Conservation (phyloP, 2,797 vertebrate genomes). For the Silurus aristotelis region DNA sequence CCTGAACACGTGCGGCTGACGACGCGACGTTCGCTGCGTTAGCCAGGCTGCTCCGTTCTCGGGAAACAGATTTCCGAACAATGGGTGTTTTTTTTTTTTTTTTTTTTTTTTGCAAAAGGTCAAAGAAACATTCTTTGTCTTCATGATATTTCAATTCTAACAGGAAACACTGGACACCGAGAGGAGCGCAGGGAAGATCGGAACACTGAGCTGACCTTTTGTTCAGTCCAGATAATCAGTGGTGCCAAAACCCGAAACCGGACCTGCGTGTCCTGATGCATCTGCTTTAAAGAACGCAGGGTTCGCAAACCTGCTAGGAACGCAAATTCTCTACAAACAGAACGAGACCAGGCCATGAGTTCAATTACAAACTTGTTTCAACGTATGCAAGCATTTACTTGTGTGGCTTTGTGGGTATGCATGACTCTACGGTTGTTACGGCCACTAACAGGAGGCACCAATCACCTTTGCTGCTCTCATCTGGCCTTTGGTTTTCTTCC, state of each 20-base stretch:
- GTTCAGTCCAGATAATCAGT: not conserved
- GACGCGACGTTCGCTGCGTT: not conserved
- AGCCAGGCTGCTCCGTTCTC: not conserved
- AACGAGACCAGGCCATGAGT: not conserved
- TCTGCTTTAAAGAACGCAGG: not conserved
- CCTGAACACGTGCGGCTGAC: constrained; percentile 14
- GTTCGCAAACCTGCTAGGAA: not conserved
- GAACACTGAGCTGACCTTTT: not conserved
- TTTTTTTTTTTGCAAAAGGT: no score
- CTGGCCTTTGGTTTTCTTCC: not conserved
- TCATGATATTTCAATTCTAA: not conserved
- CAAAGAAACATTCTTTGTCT: not conserved
- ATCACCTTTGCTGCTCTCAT: not conserved
- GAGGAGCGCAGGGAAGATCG: not conserved
- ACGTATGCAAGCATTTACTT: no score
- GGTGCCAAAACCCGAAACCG: not conserved
- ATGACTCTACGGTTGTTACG: not conserved
- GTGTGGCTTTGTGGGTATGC: not conserved
- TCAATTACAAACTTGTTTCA: not conserved
- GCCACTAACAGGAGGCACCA: no score
- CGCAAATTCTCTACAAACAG: not conserved
- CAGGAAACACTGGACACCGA: not conserved
- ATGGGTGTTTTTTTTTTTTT: not conserved
- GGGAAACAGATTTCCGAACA: not conserved
- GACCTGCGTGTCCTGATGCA: not conserved